Evolutionary conservation across 2,888 invertebrate species (phyloP), one percentile per base, ranked within the genome.

Genomic region (Lepidocyrtoides sp.): DNA sequence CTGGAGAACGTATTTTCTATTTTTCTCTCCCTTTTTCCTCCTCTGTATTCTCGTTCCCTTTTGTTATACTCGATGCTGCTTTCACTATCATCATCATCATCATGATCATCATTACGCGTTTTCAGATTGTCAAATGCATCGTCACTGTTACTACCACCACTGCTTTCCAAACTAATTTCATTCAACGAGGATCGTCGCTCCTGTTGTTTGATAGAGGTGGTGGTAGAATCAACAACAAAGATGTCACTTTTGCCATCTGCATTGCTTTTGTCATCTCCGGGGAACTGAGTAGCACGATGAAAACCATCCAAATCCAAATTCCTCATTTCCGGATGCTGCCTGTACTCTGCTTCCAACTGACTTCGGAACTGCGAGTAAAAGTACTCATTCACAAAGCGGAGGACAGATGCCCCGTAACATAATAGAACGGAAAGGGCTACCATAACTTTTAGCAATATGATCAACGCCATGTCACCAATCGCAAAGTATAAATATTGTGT

Each of bases 301-400:
- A 66, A 72, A 48, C 20, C 69, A 32, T 81, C 66, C 63, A 87
- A 48, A 48, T 57, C 82, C 54, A 83, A 87, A 66, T 79, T 83
- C 41, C 75, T 90, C 69, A 84, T 75, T 23, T 83, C 86, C 72
- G 81, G 82, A 63, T 90, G 81, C 12, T 66, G 79, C 54, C 75
- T 83, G 23, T 36, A 91, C 54, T 93, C 92, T 17, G 84, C 69
- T 77, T 93, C 48, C 86, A 94, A 92, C 66, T 93, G 96, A 93
- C 95, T 96, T 92, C 96, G 96, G 94, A 98, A 97, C 95, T 97
- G 97, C 57, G 96, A 96, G 93, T 96, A 96, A 95, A 98, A 98
- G 95, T 97, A 97, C 92, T 96, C 96, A 93, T 97, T 97, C 94
- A 98, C 97, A 95, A 97, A 96, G 93, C 96, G 96, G 96, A 97